Base-by-base conservation (phyloP, 2,113 vertebrate species). In the Tragulus kanchil region DNA sequence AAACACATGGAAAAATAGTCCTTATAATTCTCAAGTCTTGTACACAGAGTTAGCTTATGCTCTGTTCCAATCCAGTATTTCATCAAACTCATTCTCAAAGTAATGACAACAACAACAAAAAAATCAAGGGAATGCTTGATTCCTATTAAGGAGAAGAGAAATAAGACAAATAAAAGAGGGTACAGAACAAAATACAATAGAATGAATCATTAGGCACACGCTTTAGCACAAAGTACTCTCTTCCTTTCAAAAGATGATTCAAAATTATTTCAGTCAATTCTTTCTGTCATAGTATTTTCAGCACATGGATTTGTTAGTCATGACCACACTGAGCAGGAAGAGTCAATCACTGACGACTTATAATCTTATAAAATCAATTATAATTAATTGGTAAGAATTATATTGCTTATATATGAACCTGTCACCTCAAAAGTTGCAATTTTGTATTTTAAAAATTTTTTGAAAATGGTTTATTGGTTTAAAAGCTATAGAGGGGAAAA, bases 401-500 rank as follows among this genome's bases (percentile, higher is more conserved):
- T 58, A 84, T n/a, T 82, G 25, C 48, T 75, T 77, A 86, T 83
- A 93, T 93, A 58, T 59, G 31, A 87, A 89, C 50, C 13, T 92
- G 4, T 56, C 28, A 93, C 8, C 26, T 81, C 8, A 45, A 89
- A 56, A 91, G 4, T 11, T 67, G 21, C 36, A 78, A 84, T 84
- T 7, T 26, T 83, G 11, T 9, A n/a, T 36, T 42, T 42, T 89
- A 28, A 82, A 84, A 58, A 8, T 21, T 73, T 85, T 89, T 65
- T 28, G 2, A 12, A 48, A 69, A 79, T 48, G 25, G 25, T 52
- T n/a, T 73, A 67, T 5, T 56, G 5, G 31, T 42, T 90, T 83
- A 36, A 88, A 86, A 56, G 5, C 13, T 73, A 98, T 95, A 91
- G 98, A 98, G 88, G 88, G 36, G 36, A 36, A 36, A 93, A 98